These are phyloP conservation scores for Cecropterus lyciades DNA, from an alignment of 1,140 invertebrate genomes.

Conservation along the genomic window DNA sequence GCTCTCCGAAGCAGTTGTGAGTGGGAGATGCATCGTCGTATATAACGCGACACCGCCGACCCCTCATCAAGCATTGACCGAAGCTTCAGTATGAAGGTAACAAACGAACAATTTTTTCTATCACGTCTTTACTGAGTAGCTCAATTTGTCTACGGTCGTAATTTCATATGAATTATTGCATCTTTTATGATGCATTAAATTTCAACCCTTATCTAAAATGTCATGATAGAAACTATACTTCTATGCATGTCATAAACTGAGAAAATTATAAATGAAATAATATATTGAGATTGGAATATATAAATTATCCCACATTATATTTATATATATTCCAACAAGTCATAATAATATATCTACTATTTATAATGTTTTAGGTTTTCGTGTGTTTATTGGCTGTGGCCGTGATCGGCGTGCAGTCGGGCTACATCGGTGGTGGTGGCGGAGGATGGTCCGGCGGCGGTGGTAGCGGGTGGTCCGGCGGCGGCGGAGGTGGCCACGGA, in stretches of 20 bases:
- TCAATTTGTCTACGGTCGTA: not conserved
- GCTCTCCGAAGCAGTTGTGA: conserved; percentile 49
- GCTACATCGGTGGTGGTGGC: conserved; percentile 58
- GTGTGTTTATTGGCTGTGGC: conserved; percentile 69
- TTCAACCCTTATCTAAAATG: too few species aligned
- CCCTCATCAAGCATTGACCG: conserved; percentile 69
- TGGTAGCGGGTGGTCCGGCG: conserved; percentile 50
- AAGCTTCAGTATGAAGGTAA: conserved; percentile 80
- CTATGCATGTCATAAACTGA: too few species aligned
- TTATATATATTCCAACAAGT: not conserved
- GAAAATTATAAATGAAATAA: too few species aligned
- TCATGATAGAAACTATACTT: too few species aligned
- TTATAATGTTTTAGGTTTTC: conserved; percentile 57
- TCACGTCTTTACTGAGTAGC: conserved; percentile 13
- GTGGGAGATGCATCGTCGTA: conserved; percentile 68
- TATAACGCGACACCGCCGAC: conserved; percentile 64
- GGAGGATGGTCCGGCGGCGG: conserved; percentile 56
- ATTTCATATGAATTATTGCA: not conserved
- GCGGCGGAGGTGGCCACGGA: conserved; percentile 46
- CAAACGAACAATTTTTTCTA: conserved; percentile 17
- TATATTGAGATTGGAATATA: too few species aligned
- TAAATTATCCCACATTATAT: too few species aligned
- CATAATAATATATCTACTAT: too few species aligned
- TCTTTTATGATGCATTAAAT: too few species aligned
- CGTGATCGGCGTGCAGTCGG: conserved; percentile 59